A percentile compares a stretch with the other conserved stretches of the same genome.
Conservation (phyloP, 2,888 invertebrate species). For the Anthoptus insignis region DNA sequence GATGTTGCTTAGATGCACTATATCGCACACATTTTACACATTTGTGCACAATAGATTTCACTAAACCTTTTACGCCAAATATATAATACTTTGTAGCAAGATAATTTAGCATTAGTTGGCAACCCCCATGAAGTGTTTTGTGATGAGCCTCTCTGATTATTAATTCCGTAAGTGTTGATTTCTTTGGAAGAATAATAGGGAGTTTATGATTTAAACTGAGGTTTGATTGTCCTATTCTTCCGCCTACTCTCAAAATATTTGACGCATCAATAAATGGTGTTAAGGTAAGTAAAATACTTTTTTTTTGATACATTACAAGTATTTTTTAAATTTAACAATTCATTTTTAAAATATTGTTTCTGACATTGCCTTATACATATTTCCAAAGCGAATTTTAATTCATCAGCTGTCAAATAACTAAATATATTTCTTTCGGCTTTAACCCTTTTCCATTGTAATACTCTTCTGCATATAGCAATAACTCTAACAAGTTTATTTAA, state of each 20-base stretch:
- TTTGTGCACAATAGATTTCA: background rate
- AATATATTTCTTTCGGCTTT: background rate
- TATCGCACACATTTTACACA: background rate
- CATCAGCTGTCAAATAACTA: background rate
- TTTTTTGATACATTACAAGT: background rate
- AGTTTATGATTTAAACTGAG: conserved; percentile 23
- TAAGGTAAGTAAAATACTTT: background rate
- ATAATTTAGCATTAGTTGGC: conserved; percentile 33
- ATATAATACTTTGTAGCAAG: no score
- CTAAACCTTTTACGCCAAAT: no score
- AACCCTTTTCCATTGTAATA: background rate
- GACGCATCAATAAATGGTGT: conserved; percentile 30
- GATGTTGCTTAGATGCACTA: background rate
- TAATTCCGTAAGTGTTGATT: conserved; percentile 22
- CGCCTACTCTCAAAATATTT: conserved; percentile 34
- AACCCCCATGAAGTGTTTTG: conserved; percentile 32
- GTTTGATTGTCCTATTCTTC: conserved; percentile 26
- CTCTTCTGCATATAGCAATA: background rate
- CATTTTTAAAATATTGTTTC: background rate
- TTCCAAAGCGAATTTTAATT: conserved; percentile 19
- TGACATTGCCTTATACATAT: conserved; percentile 29
- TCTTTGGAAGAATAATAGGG: conserved; percentile 38
- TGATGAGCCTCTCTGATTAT: conserved; percentile 38
- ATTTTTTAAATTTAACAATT: background rate
- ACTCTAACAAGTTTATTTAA: background rate